Evolutionary conservation across 2,113 vertebrate genomes (phyloP).

Genomic region (Solenodon paradoxus): DNA sequence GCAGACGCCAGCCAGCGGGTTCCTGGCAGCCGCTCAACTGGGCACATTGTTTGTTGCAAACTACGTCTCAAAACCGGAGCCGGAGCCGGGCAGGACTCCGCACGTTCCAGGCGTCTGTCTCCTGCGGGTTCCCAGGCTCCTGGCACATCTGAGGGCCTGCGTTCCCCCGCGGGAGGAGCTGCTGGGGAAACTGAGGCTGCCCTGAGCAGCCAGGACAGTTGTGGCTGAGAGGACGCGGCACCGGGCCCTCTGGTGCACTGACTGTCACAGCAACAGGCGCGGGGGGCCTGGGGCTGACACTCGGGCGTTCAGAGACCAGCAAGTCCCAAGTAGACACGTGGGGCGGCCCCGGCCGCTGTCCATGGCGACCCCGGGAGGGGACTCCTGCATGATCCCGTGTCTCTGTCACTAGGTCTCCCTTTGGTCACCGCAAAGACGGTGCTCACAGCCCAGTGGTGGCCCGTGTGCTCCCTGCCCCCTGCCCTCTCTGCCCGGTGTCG

Average conservation of each 20-base stretch:
- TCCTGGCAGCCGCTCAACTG: neutral
- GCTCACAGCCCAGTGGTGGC: neutral
- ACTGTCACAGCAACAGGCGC: too few relatives aligned
- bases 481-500: too few relatives aligned
- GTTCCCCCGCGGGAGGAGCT: accelerated
- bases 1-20: neutral
- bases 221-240: accelerated
- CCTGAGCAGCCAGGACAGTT: accelerated
- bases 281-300: too few relatives aligned
- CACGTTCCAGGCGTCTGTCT: neutral
- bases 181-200: accelerated
- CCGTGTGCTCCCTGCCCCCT: neutral
- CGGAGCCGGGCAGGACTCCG: neutral
- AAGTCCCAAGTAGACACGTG: too few relatives aligned
- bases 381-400: too few relatives aligned
- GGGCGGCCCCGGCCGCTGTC: too few relatives aligned
- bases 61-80: neutral
- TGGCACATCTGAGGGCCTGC: neutral
- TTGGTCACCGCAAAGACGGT: neutral
- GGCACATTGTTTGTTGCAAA: neutral
- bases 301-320: too few relatives aligned
- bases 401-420: too few relatives aligned
- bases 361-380: too few relatives aligned
- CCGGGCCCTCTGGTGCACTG: accelerated
- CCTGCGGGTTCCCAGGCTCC: neutral